Evolutionary conservation across 2,888 invertebrate genomes (phyloP), one percentile per base, ranked within the genome.

Genomic region (Mesochorus sp.): DNA sequence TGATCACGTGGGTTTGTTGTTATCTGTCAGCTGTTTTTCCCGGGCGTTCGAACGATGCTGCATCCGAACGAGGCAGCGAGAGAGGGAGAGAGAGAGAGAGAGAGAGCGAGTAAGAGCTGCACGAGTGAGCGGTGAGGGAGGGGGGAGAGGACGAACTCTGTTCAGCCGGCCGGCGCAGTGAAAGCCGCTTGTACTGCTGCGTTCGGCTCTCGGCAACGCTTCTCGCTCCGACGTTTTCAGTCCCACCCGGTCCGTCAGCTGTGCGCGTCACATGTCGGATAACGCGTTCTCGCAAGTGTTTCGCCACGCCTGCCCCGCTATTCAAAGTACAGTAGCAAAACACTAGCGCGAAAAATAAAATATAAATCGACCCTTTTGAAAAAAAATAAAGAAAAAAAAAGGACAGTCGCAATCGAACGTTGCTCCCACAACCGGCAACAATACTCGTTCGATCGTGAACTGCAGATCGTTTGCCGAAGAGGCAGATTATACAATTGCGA

Each of bases 1-100:
- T 53, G 84, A 89, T 94, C 94, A 94, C 94, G 92, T 94, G 94
- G 93, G 89, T 93, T 94, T 94, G 94, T 94, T 94, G 94, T 94
- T 93, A 93, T 93, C 93, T 91, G 92, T 93, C 93, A 93, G 93
- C 93, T 94, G 93, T 93, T 91, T 88, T 87, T 85, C 88, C 89
- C 88, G 88, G 89, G 87, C 87, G 88, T 71, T 37, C 37, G 61
- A 28, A 39, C 61, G 61, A 61, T 24, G 39, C 51, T 26, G n/a
- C 12, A 28, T 17, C 26, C n/a, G n/a, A n/a, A n/a, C n/a, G 49
- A 17, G 26, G 37, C 17, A 59, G 8, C 14, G 5, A 37, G n/a
- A 8, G 59, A 28, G 70, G 61, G 34, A 24, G 47, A 88, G 85
- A 86, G 85, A 85, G 84, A 80, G 85, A 80, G 76, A 42, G 78